These are phyloP conservation scores for Diloba caeruleocephala DNA, from an alignment of 2,888 invertebrate species.

Conservation along the genomic window DNA sequence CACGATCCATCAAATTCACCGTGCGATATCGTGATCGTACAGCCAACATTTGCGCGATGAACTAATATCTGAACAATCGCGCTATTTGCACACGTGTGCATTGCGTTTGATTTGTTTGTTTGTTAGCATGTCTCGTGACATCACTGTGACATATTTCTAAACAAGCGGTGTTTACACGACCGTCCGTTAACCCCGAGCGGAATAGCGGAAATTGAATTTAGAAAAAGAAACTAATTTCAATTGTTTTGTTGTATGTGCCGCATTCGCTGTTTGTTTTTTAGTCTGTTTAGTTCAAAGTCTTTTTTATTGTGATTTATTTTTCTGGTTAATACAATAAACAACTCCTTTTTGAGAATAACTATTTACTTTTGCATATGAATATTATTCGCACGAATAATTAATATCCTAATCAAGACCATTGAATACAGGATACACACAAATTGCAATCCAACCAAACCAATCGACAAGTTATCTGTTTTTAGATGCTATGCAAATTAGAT, in stretches of 20 bases:
- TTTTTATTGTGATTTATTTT: too few relatives aligned
- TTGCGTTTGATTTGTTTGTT: constrained; percentile 61
- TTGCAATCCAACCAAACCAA: constrained; percentile 12
- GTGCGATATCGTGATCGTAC: constrained; percentile 74
- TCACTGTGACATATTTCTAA: constrained; percentile 63
- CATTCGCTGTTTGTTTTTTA: too few relatives aligned
- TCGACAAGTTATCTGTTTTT: constrained; percentile 42
- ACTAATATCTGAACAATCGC: constrained; percentile 80
- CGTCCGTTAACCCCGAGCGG: constrained; percentile 47
- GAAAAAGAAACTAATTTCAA: constrained; percentile 5
- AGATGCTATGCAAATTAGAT: constrained; percentile 53
- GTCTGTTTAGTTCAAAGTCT: too few relatives aligned
- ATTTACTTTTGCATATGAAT: neutral
- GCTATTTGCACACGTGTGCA: constrained; percentile 70
- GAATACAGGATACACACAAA: constrained; percentile 21
- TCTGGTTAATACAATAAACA: too few relatives aligned
- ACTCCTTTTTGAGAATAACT: too few relatives aligned
- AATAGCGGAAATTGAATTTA: constrained; percentile 45
- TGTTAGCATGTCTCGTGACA: constrained; percentile 63
- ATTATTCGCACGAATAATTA: neutral
- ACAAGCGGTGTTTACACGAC: constrained; percentile 57
- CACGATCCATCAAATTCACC: constrained; percentile 74
- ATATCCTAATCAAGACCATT: neutral
- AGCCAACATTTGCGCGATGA: constrained; percentile 74
- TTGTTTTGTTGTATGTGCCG: neutral